Evolutionary conservation across 2,888 invertebrate genomes (phyloP), one percentile per base, ranked within the genome.

Genomic region (Synanthedon tipuliformis): DNA sequence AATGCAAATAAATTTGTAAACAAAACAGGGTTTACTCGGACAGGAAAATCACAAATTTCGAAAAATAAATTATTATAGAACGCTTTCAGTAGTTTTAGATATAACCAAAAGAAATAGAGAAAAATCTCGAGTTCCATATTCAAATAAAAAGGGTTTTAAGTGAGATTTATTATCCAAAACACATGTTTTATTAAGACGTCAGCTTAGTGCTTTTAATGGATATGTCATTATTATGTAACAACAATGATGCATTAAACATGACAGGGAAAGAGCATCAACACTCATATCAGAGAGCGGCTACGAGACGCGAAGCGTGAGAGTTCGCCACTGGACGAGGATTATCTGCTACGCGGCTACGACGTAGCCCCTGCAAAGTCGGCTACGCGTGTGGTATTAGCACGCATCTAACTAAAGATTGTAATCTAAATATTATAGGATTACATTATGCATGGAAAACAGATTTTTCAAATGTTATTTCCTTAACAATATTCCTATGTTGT

Each of bases 261-360:
- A 77, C 78, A 81, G 65, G 74, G 73, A 77, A 78, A 80, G 73
- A 77, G 74, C 80, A 79, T 79, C 79, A n/a, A 76, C 62, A 66
- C 68, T 75, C 73, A 79, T 79, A 79, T 75, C 69, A 66, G 34
- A 34, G 34, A 34, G 66, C 59, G 67, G 69, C 70, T 69, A 73
- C 66, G 69, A 58, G 61, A 49, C 45, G 58, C 56, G 62, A 63
- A 69, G 73, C 82, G 85, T 85, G 85, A 75, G 86, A 84, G 78
- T 69, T 68, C 75, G 76, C 82, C 73, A 62, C 73, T 78, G 78
- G 83, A 72, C 75, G 67, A 68, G 79, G 85, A 84, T 84, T 79
- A 85, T 76, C 73, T 69, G 63, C 79, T 80, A 81, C 81, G 75
- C 65, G 65, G 69, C 82, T 83, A 81, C 82, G 78, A 48, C 71